Conservation (phyloP, 2,113 vertebrate genomes). For the Oryzias woworae region DNA sequence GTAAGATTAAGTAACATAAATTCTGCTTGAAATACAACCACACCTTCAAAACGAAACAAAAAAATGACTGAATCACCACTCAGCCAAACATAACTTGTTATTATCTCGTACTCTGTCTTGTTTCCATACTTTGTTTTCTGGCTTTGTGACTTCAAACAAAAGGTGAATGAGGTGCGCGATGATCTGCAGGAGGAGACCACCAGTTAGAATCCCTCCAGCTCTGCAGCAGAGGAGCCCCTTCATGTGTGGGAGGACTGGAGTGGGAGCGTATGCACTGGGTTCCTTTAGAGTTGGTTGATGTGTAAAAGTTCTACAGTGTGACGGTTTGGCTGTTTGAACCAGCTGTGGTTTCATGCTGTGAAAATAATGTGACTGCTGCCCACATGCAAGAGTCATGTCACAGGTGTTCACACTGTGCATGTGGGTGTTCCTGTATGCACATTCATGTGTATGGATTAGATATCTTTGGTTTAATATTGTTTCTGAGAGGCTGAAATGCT, state of each 20-base stretch:
- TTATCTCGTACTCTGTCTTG: neutral
- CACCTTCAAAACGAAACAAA: too few relatives aligned
- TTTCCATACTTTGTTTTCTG: constrained; percentile 6
- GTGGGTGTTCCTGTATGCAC: neutral
- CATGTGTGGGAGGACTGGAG: constrained; percentile 5
- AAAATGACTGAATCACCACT: too few relatives aligned
- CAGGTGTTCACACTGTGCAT: neutral
- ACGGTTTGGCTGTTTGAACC: neutral
- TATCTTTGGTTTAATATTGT: neutral
- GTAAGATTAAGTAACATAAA: neutral
- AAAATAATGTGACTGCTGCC: neutral
- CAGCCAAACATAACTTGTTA: too few relatives aligned
- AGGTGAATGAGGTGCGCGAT: constrained; percentile 19
- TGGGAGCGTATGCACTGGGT: neutral
- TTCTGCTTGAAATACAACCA: neutral
- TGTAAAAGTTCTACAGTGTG: neutral
- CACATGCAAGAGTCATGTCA: neutral
- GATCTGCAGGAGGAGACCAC: constrained; percentile 14
- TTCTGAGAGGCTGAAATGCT: neutral
- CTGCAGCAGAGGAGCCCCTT: neutral
- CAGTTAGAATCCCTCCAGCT: neutral
- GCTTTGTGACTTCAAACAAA: constrained; percentile 23
- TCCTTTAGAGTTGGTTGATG: neutral
- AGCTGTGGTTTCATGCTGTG: neutral
- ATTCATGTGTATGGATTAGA: neutral